A percentile compares a stretch with the other conserved stretches of the same genome.
Conservation (phyloP, 2,797 vertebrate species). For the Poliocrania exsul region DNA sequence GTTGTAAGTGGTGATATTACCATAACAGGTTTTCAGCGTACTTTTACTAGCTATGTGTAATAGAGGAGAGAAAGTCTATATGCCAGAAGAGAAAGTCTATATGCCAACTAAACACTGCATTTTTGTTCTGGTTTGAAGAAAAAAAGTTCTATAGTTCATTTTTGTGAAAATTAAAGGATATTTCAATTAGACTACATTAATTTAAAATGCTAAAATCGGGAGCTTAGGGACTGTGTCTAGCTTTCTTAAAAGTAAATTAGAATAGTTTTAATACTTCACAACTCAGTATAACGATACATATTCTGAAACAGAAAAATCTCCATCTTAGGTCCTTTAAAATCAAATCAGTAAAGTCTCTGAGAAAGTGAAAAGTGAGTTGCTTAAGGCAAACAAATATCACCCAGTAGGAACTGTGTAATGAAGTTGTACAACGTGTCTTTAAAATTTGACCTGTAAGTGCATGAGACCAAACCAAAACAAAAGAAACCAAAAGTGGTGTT, state of each 20-base stretch:
- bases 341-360: not conserved
- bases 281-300: not conserved
- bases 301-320: not conserved
- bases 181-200: not conserved
- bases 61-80: too few relatives aligned
- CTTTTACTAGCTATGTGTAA: too few relatives aligned
- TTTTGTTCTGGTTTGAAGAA: not conserved
- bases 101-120: too few relatives aligned
- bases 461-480: not conserved
- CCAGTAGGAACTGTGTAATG: not conserved
- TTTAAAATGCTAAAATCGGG: not conserved
- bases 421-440: not conserved
- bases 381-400: not conserved
- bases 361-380: fast-evolving
- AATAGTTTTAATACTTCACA: not conserved
- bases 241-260: not conserved
- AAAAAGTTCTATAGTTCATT: not conserved
- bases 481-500: fast-evolving
- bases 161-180: not conserved
- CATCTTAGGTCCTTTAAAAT: not conserved
- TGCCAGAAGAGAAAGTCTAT: too few relatives aligned
- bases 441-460: not conserved
- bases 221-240: not conserved
- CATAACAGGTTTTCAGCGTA: too few relatives aligned
- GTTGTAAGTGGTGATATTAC: too few relatives aligned